A percentile compares a stretch with the other conserved stretches of the same genome.
These are phyloP conservation scores for Norana najaformis DNA, from an alignment of 2,888 invertebrate genomes.

Conservation along the genomic window DNA sequence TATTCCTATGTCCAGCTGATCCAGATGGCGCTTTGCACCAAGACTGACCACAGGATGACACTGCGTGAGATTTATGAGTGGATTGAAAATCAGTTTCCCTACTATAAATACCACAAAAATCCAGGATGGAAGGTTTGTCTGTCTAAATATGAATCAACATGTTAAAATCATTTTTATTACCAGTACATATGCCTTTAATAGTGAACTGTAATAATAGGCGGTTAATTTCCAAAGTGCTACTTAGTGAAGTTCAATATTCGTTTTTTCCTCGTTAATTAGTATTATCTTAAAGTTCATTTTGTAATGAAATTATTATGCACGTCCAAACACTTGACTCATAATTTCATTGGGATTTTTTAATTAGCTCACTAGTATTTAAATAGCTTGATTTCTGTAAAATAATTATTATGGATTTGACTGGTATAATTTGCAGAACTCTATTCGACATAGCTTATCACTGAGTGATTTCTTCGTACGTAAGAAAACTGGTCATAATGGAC, in stretches of 20 bases:
- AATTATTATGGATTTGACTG: not conserved
- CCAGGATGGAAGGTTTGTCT: conserved; percentile 56
- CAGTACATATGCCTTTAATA: not conserved
- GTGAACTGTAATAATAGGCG: not conserved
- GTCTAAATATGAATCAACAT: not conserved
- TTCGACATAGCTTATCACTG: conserved; percentile 46
- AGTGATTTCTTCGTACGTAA: conserved; percentile 46
- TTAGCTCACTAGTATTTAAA: not conserved
- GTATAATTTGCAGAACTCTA: conserved; percentile 43
- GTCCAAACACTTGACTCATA: not conserved
- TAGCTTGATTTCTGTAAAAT: not conserved
- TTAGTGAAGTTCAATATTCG: not conserved
- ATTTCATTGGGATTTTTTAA: not conserved
- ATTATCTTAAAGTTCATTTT: too few relatives aligned
- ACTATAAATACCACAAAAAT: conserved; percentile 53
- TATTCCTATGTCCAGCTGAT: conserved; percentile 59
- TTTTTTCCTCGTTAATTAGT: too few relatives aligned
- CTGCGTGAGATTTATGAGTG: conserved; percentile 56
- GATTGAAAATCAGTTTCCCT: conserved; percentile 57
- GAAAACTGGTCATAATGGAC: conserved; percentile 33
- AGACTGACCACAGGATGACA: conserved; percentile 53
- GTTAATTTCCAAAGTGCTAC: not conserved
- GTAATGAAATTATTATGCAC: too few relatives aligned
- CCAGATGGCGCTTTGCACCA: conserved; percentile 55
- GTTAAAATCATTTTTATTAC: not conserved